These are phyloP conservation scores for Sebastolobus altivelis DNA, from an alignment of 2,797 vertebrate species.

Conservation along the genomic window DNA sequence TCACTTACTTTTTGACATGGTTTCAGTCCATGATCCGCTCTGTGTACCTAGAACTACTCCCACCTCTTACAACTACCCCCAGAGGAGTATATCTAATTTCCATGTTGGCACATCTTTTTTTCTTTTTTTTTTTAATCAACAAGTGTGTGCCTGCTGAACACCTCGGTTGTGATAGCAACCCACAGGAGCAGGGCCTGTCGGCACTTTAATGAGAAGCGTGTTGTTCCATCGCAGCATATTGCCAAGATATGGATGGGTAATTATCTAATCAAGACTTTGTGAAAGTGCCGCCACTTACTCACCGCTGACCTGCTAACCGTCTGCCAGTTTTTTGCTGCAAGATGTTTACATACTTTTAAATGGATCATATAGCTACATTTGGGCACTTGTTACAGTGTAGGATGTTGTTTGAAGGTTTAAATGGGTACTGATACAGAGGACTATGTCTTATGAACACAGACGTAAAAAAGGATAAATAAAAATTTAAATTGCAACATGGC, in stretches of 20 bases:
- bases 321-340: conserved; percentile 57
- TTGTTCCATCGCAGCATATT: conserved; percentile 80
- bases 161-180: conserved; percentile 55
- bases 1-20: conserved; percentile 19
- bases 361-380: conserved; percentile 12
- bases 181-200: conserved; percentile 63
- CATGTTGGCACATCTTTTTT: conserved; percentile 29
- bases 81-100: conserved; percentile 49
- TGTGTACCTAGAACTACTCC: conserved; percentile 8
- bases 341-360: conserved; percentile 32
- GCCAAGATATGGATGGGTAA: conserved; percentile 81
- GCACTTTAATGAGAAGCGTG: conserved; percentile 69
- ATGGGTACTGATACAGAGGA: neutral
- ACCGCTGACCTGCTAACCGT: conserved; percentile 76
- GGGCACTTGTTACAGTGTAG: neutral
- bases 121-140: conserved; percentile 62
- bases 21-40: conserved; percentile 25
- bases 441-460: neutral
- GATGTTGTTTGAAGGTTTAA: neutral
- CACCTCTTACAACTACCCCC: conserved; percentile 29
- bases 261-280: conserved; percentile 83
- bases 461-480: neutral
- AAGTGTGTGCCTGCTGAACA: conserved; percentile 65
- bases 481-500: neutral
- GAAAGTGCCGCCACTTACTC: conserved; percentile 73